Evolutionary conservation across 2,888 invertebrate genomes (phyloP), one percentile per base, ranked within the genome.

Genomic region (Drosophila neutralis): DNA sequence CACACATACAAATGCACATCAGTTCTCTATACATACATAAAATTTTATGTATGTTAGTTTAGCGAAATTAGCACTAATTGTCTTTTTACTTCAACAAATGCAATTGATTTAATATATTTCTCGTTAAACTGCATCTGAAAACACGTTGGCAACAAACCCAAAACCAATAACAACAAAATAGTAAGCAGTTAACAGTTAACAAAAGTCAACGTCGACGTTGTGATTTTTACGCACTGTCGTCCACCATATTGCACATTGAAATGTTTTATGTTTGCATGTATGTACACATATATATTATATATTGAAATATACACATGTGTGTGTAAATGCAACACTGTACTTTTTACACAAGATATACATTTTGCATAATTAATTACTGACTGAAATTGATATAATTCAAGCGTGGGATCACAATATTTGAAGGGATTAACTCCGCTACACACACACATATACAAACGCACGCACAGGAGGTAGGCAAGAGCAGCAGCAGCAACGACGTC

Each of bases 191-290:
- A 68, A 73, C 56, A 65, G 66, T 77, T 65, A 68, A 73, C 56
- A 68, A 70, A 56, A 38, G 53, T 51, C 18, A 63, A 66, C 68
- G 69, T 69, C 21, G 57, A 65, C 69, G 82, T 67, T 80, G 70
- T 80, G 81, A 77, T 71, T 83, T 87, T 84, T 84, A 81, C 89
- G 80, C 87, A 87, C 82, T 78, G 73, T 82, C 82, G 76, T 82
- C 82, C 82, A 82, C 83, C 87, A 89, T 86, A 87, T 85, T 84
- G 85, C 87, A 87, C 82, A 87, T 80, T 71, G 67, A 76, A 74
- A 79, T 76, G 69, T 76, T 75, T 74, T 61, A 76, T 76, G 63
- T 76, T 67, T 74, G 75, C 45, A 45, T 71, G 45, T 62, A 60
- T 59, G 36, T 69, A 51, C 60, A 65, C 56, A 67, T 36, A 61